A percentile compares a stretch with the other conserved stretches of the same genome.
phyloP scores from a whole-genome alignment of 2,797 vertebrate species.

The Momotus momota region DNA sequence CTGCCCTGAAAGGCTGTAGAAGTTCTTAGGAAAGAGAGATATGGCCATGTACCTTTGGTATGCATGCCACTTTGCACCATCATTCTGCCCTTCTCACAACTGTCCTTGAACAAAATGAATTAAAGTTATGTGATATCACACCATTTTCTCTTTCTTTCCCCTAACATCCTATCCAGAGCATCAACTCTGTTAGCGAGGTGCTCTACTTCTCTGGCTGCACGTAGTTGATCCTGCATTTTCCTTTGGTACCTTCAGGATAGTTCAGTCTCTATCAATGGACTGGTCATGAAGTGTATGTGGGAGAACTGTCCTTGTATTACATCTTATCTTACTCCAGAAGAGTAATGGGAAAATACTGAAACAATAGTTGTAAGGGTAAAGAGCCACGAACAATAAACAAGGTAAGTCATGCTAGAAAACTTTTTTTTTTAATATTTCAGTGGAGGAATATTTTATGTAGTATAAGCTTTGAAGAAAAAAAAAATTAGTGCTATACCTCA shows the following conservation, averaged over 20 bases:
- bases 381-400: background rate
- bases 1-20: background rate
- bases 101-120: background rate
- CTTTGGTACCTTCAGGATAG: background rate
- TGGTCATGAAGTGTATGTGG: background rate
- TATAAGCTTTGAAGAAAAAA: background rate
- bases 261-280: background rate
- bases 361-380: background rate
- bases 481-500: background rate
- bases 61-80: background rate
- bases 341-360: background rate
- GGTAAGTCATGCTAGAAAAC: background rate
- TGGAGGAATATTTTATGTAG: background rate
- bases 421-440: background rate
- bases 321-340: background rate
- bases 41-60: background rate
- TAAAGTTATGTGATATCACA: background rate
- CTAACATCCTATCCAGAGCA: background rate
- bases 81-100: background rate
- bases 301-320: background rate
- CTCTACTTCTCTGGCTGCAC: background rate
- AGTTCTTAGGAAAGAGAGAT: background rate
- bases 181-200: background rate
- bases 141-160: background rate
- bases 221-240: background rate